Conservation (phyloP, 30 jellyfish, hydroid and myxozoan species). For the Mastigias papua region DNA sequence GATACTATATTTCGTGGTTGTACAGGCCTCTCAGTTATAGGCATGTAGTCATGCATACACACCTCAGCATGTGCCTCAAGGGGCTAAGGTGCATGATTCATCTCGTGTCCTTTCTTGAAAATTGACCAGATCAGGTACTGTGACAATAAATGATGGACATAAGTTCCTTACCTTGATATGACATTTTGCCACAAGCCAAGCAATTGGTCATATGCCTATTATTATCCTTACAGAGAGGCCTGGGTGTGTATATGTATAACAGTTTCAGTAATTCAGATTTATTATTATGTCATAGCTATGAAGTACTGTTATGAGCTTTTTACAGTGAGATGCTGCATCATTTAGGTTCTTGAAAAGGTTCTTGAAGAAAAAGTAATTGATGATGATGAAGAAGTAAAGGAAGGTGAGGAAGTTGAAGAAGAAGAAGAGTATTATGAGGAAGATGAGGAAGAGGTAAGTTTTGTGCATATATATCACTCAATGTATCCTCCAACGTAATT, state of each 20-base stretch:
- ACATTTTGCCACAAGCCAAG: not conserved
- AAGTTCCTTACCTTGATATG: not conserved
- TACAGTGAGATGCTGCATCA: not conserved
- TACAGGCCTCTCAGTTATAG: not conserved
- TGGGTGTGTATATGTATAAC: too few species aligned
- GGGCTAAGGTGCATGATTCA: too few species aligned
- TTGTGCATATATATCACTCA: too few species aligned
- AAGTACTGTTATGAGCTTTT: not conserved
- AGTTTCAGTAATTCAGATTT: too few species aligned
- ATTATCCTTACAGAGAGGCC: too few species aligned
- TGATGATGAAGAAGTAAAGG: slow-evolving; percentile 70
- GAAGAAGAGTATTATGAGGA: slow-evolving; percentile 84
- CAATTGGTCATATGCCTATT: too few species aligned
- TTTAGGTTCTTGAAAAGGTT: slow-evolving; percentile 64
- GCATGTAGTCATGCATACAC: too few species aligned
- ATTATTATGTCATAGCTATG: not conserved
- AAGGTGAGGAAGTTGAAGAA: slow-evolving; percentile 77
- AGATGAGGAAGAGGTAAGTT: slow-evolving; percentile 82
- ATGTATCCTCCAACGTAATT: not conserved
- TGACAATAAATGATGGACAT: not conserved
- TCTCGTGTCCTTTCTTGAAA: too few species aligned
- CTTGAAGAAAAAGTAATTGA: slow-evolving; percentile 70
- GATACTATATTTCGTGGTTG: not conserved
- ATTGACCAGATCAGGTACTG: too few species aligned
- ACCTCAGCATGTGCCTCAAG: too few species aligned